Conservation (phyloP, 2,888 invertebrate species). For the Lycaena phlaeas region DNA sequence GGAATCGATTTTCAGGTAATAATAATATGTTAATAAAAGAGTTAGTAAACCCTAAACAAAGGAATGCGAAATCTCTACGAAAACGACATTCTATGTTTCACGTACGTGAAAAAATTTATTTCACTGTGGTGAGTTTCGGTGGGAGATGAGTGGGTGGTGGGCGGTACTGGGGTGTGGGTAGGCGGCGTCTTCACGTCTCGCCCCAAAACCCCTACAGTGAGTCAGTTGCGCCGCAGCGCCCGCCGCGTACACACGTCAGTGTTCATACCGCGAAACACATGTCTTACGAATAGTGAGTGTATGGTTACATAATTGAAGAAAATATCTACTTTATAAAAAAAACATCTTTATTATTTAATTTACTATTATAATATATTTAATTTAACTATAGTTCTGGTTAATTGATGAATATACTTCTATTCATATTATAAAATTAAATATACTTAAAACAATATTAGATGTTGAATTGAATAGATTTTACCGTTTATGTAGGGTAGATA, state of each 20-base stretch:
- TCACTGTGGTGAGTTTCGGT: background rate
- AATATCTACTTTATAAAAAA: conserved; percentile 10
- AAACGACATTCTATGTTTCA: conserved; percentile 17
- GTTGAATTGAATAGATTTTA: no score
- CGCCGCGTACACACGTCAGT: conserved; percentile 38
- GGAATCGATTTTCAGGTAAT: no score
- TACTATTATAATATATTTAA: no score
- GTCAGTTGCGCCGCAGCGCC: conserved; percentile 61
- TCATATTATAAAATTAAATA: no score
- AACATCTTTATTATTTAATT: no score
- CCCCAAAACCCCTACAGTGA: conserved; percentile 11
- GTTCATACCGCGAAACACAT: conserved; percentile 41
- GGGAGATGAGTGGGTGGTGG: conserved; percentile 38
- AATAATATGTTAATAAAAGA: no score
- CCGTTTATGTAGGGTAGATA: no score
- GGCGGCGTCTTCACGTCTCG: conserved; percentile 31
- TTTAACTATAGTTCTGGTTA: no score
- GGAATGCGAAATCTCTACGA: conserved; percentile 25
- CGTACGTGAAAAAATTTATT: conserved; percentile 1
- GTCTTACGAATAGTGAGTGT: conserved; percentile 50
- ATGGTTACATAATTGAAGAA: conserved; percentile 41
- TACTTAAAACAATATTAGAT: no score
- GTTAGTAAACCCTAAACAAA: no score
- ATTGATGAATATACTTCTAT: no score
- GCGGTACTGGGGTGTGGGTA: conserved; percentile 18